Conservation (phyloP, 2,797 vertebrate genomes). For the Onychomys torridus region DNA sequence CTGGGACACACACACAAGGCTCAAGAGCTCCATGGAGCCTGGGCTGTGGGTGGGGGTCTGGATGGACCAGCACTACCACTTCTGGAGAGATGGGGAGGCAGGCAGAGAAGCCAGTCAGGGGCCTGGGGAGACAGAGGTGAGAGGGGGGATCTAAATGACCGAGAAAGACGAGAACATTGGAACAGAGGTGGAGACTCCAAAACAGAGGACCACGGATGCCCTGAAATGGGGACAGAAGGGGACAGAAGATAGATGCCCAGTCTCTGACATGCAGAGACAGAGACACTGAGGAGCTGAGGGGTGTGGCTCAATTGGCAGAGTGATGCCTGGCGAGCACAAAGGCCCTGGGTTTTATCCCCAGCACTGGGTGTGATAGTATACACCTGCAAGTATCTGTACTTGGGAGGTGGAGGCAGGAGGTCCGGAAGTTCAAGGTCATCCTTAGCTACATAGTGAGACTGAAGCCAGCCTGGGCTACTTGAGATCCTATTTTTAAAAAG, state of each 20-base stretch:
- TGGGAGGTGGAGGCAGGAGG: neutral
- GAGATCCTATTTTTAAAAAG: neutral
- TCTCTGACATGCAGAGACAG: neutral
- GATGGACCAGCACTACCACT: neutral
- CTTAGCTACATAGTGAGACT: neutral
- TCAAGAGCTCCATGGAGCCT: neutral
- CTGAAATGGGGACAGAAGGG: neutral
- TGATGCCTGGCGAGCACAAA: neutral
- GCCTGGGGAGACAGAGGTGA: neutral
- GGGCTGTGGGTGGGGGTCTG: constrained; percentile 42
- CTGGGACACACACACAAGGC: constrained; percentile 50
- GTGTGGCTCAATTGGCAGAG: neutral
- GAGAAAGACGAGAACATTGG: neutral
- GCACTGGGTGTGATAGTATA: neutral
- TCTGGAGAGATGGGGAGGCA: neutral
- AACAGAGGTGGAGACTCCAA: neutral
- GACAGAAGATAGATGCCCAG: neutral
- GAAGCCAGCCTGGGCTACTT: neutral
- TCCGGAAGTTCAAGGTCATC: neutral
- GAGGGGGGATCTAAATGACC: neutral
- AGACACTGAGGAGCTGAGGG: neutral
- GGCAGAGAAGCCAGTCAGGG: neutral
- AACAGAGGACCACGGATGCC: neutral
- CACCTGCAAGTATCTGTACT: neutral
- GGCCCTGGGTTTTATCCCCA: neutral